Base-by-base conservation (phyloP, 2,113 vertebrate species). In the Tangachromis dhanisi region DNA sequence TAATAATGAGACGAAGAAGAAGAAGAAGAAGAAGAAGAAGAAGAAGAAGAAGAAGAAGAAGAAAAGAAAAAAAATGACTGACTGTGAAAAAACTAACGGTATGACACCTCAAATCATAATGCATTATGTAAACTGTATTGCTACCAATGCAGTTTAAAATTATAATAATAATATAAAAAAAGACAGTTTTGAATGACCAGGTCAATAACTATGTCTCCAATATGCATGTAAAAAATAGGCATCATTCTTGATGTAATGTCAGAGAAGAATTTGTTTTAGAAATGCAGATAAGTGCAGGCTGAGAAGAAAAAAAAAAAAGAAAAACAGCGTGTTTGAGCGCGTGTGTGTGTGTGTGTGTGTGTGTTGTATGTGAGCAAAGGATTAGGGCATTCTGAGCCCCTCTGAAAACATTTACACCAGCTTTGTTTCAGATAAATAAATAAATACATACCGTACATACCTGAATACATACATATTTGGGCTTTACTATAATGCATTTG, bases 371-470 rank as follows among this genome's bases (percentile, higher is more conserved):
- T 26, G 47, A 24, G 71, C 5, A 11, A 61, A 31, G 26, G 26
- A 61, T 61, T 31, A 61, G 26, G 26, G 13, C 26, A 59, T 59
- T 16, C 24, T 86, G 85, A 89, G 88, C 83, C 83, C 88, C 76
- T 82, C 38, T 71, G 40, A 79, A 57, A 57, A 55, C 61, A 83
- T 86, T 90, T 88, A 82, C 57, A 89, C 42, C 71, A 61, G 38
- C 42, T 90, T 63, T 89, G 81, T 89, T 93, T 88, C 31, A 85
- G 49, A 86, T 84, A 81, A 51, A 84, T 31, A 63, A 61, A 24
- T 54, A 33, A 9, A 33, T 33, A 19, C 16, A 63, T 31, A 84
- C 16, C 16, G 35, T 31, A 84, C 16, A 33, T 61, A 33, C 14
- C 16, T 33, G 16, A 16, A 63, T 31, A 84, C 16, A 88, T 38